Conservation (phyloP, 2,888 invertebrate genomes). For the Mechanitis mazaeus region DNA sequence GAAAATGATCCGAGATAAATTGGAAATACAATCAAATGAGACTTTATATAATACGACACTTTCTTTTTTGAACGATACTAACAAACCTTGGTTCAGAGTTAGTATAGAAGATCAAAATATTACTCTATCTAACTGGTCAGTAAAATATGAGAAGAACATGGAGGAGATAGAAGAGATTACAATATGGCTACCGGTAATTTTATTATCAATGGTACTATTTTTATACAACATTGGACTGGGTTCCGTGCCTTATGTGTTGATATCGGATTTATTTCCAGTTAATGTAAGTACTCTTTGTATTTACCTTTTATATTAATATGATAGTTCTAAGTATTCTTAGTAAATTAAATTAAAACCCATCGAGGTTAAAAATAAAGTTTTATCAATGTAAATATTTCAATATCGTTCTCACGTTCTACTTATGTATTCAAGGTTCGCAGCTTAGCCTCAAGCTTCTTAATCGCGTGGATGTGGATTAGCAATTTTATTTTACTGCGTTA, state of each 20-base stretch:
- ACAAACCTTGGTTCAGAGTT: slow-evolving; percentile 36
- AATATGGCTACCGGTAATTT: slow-evolving; percentile 57
- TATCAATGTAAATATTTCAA: background rate
- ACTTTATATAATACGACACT: slow-evolving; percentile 32
- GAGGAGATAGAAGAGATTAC: slow-evolving; percentile 35
- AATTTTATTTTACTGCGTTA: slow-evolving; percentile 65
- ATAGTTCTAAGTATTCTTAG: too few relatives aligned
- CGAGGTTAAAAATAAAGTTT: too few relatives aligned
- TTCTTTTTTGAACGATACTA: slow-evolving; percentile 25
- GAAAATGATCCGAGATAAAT: slow-evolving; percentile 33
- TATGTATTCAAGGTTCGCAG: slow-evolving; percentile 52
- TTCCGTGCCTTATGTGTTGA: slow-evolving; percentile 68
- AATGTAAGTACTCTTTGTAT: slow-evolving; percentile 56
- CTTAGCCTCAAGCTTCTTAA: slow-evolving; percentile 63
- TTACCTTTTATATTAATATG: background rate
- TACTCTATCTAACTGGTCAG: slow-evolving; percentile 35
- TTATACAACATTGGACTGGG: slow-evolving; percentile 68
- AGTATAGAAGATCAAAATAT: slow-evolving; percentile 36
- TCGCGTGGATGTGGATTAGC: slow-evolving; percentile 70
- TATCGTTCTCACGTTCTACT: background rate
- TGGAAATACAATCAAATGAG: slow-evolving; percentile 31
- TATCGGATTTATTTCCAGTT: slow-evolving; percentile 62
- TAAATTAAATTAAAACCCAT: too few relatives aligned
- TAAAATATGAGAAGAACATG: slow-evolving; percentile 36
- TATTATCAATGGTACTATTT: slow-evolving; percentile 60